Evolutionary conservation across 2,113 vertebrate species (phyloP).

Genomic region (Pholis gunnellus): DNA sequence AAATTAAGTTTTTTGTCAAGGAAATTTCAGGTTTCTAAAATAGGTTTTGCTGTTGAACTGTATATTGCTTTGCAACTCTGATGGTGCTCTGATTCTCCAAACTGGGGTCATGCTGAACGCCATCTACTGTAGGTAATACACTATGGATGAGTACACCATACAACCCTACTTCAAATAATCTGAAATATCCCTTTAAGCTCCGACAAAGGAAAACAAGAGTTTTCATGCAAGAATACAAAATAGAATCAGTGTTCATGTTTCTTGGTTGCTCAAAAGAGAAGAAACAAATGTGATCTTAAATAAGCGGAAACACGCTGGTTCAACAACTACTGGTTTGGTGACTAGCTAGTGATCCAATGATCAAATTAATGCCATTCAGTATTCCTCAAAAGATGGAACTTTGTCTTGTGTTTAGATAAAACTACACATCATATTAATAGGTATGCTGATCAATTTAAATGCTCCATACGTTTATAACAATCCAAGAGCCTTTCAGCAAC

Average conservation of each 20-base stretch:
- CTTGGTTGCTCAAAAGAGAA: slow-evolving; percentile 46
- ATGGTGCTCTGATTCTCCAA: no score
- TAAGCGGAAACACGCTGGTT: neutral
- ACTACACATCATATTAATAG: neutral
- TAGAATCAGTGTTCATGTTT: neutral
- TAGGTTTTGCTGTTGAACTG: no score
- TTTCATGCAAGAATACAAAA: neutral
- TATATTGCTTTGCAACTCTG: no score
- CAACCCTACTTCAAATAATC: no score
- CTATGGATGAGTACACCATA: no score
- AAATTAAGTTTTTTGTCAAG: no score
- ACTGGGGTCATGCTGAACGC: no score
- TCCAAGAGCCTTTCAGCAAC: neutral
- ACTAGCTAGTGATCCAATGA: neutral
- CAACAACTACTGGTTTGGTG: slow-evolving; percentile 4
- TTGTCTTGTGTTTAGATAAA: neutral
- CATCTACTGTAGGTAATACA: no score
- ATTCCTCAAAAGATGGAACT: neutral
- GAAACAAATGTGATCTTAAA: slow-evolving; percentile 36
- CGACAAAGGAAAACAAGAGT: neutral
- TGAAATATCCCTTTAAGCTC: neutral
- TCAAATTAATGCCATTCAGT: neutral
- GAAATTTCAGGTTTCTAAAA: no score
- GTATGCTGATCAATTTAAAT: neutral
- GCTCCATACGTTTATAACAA: neutral